Base-by-base conservation (phyloP, 2,888 invertebrate species). In the Oasisia sp. region DNA sequence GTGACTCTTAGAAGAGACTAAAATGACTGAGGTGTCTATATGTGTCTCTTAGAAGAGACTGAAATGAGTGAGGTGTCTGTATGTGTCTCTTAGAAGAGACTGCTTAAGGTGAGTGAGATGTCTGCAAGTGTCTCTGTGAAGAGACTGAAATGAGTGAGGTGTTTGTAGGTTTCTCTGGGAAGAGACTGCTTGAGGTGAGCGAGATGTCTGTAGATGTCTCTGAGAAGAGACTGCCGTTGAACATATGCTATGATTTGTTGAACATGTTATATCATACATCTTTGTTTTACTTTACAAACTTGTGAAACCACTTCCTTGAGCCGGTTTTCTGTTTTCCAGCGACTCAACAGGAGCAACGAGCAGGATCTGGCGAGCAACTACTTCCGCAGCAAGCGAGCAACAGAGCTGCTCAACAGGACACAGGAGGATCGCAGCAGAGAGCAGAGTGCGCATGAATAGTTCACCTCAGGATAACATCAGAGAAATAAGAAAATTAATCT, bases 331-430 rank as follows among this genome's bases (percentile, higher is more conserved):
- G 92, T 92, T 92, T 94, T 95, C 50, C 95, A 97, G 97, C 97
- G 97, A 96, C 95, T 97, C 90, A 97, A 95, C 12, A 95, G 95
- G 92, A 94, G 96, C 91, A 97, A 97, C 92, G 97, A 97, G 93
- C 97, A 97, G 93, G 97, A 98, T 94, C 97, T 98, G 93, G 97
- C 98, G 0, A 97, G 97, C 91, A 97, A 97, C 94, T 98, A 98
- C 95, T 98, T 98, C 96, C 97, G 97, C 94, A 97, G 97, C 27
- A 97, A 97, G 95, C 96, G 98, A 94, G 97, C 97, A 32, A 97
- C 97, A 91, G 97, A 97, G 94, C 96, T 98, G 58, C 96, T 97
- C 5, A 97, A 97, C 94, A 97, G 97, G 94, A 97, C 97, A 92
- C 96, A 97, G 93, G 96, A 96, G 94, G 92, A 92, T 56, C 89